Percentiles rank a stretch among this genome's conserved stretches.
Evolutionary conservation across 2,797 vertebrate genomes (phyloP).

Genomic region (Enteromius anoplus): DNA sequence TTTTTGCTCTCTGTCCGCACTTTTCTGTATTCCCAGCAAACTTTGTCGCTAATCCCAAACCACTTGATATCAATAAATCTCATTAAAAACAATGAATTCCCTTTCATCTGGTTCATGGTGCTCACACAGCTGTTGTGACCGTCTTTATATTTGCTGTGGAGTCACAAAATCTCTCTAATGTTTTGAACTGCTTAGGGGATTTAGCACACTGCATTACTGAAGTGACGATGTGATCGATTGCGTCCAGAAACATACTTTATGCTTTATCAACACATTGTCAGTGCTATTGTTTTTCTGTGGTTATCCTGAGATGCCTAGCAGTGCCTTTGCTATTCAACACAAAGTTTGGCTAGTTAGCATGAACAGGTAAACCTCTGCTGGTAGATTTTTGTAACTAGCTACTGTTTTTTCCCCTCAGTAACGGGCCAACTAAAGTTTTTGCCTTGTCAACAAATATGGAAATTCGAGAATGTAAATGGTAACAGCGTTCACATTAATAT

Average conservation of each 20-base stretch:
- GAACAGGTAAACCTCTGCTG: neutral
- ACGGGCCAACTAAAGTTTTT: neutral
- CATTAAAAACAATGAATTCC: slow-evolving; percentile 8
- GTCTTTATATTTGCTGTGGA: neutral
- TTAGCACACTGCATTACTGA: neutral
- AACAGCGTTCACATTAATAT: neutral
- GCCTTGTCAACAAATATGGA: neutral
- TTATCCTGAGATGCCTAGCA: neutral
- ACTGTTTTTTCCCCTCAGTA: neutral
- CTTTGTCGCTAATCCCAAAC: slow-evolving; percentile 14
- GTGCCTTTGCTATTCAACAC: neutral
- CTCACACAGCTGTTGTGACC: neutral
- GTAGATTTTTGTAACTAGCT: neutral
- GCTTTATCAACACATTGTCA: neutral
- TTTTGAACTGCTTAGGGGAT: neutral
- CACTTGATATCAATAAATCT: slow-evolving; percentile 22
- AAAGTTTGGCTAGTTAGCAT: neutral
- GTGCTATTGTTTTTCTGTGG: neutral
- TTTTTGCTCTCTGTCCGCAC: slow-evolving; percentile 25
- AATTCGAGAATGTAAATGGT: neutral
- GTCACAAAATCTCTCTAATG: neutral
- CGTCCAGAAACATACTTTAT: neutral
- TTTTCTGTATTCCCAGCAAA: slow-evolving; percentile 19
- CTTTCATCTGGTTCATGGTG: neutral
- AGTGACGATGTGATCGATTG: neutral